Conservation (phyloP, 1,140 invertebrate genomes). For the Colletes gigas region DNA sequence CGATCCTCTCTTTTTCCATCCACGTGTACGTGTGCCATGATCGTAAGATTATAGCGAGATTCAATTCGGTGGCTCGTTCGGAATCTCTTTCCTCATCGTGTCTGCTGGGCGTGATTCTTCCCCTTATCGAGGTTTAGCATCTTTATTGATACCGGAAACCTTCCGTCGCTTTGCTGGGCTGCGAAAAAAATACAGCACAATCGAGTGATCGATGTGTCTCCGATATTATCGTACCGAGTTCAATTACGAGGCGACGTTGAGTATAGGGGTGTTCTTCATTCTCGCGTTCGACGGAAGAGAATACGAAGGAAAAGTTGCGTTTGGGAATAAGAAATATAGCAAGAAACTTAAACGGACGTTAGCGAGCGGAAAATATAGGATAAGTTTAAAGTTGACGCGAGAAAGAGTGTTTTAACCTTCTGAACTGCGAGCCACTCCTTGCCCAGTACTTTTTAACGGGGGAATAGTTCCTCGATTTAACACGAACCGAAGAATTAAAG, state of each 20-base stretch:
- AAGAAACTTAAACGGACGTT: neutral
- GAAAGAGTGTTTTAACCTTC: no score
- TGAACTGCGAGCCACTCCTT: no score
- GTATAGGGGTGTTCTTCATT: neutral
- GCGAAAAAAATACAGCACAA: neutral
- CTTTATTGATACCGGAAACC: slow-evolving; percentile 6
- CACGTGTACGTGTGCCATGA: neutral
- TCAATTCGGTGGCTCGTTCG: slow-evolving; percentile 22
- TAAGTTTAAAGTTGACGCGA: neutral
- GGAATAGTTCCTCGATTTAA: no score
- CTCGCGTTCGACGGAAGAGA: neutral
- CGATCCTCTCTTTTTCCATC: neutral
- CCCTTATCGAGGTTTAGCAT: neutral
- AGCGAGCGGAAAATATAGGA: neutral
- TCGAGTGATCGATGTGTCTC: neutral
- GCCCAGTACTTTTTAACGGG: no score
- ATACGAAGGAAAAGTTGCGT: neutral
- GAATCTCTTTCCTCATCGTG: neutral
- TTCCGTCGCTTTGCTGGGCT: neutral
- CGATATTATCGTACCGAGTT: neutral
- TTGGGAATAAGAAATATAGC: neutral
- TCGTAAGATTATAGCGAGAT: slow-evolving; percentile 26
- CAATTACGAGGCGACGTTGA: neutral
- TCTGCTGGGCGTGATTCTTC: neutral
- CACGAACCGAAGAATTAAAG: no score